phyloP scores from a whole-genome alignment of 2,888 invertebrate genomes.

The Synanthedon andrenaeformis region DNA sequence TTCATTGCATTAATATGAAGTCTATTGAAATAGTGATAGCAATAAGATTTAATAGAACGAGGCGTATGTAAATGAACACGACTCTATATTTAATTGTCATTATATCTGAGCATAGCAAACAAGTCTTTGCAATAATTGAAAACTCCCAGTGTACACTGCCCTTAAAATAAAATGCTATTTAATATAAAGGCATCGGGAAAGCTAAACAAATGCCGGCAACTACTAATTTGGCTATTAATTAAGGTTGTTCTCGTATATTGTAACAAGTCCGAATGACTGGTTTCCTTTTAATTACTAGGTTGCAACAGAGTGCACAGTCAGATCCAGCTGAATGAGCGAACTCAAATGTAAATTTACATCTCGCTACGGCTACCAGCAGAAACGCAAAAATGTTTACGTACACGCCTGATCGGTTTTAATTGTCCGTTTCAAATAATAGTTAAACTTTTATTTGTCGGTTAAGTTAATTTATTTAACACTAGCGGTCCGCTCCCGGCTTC shows the following conservation, averaged over 20 bases:
- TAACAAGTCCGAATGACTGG: conserved; percentile 9
- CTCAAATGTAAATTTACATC: conserved; percentile 36
- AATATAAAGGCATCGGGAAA: neutral
- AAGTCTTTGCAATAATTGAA: too few species aligned
- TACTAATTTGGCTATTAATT: neutral
- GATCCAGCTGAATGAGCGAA: conserved; percentile 25
- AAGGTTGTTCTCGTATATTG: neutral
- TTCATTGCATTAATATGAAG: too few species aligned
- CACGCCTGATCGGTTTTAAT: conserved; percentile 43
- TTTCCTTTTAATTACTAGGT: conserved; percentile 55
- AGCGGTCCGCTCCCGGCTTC: too few species aligned
- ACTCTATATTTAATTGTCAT: too few species aligned
- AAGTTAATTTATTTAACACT: neutral
- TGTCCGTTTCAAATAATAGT: conserved; percentile 35
- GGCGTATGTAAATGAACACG: too few species aligned
- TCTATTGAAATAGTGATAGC: too few species aligned
- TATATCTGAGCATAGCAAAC: too few species aligned
- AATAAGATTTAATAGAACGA: too few species aligned
- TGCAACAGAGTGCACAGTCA: conserved; percentile 38
- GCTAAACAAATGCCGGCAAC: neutral
- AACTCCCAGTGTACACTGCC: too few species aligned
- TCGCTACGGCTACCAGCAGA: conserved; percentile 19
- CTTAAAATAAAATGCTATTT: too few species aligned
- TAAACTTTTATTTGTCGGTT: neutral
- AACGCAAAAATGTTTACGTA: conserved; percentile 46